phyloP scores from a whole-genome alignment of 2,113 vertebrate species.

The Petrocephalus zakoni region DNA sequence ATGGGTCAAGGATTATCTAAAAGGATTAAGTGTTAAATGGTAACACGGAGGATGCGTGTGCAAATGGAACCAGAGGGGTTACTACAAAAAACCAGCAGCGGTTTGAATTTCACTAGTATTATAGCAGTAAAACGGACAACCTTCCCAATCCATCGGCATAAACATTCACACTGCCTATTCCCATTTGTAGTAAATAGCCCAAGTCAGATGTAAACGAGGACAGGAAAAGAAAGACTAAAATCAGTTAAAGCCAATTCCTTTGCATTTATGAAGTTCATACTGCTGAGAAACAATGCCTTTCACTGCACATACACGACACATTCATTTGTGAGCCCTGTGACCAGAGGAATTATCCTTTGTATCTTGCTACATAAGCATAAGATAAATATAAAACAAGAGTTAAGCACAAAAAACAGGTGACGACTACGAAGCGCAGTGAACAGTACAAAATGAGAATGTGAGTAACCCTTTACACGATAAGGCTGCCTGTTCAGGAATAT shows the following conservation, averaged over 20 bases:
- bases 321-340: slow-evolving; percentile 36
- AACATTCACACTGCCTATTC: not conserved
- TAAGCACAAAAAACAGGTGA: slow-evolving; percentile 24
- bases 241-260: slow-evolving; percentile 10
- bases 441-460: slow-evolving; percentile 29
- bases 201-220: not conserved
- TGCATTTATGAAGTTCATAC: slow-evolving; percentile 31
- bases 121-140: not conserved
- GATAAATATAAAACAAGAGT: slow-evolving; percentile 19
- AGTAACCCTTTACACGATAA: slow-evolving; percentile 30
- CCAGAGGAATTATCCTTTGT: slow-evolving; percentile 22
- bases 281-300: slow-evolving; percentile 30
- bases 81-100: slow-evolving; percentile 21
- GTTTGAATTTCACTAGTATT: not conserved
- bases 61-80: not conserved
- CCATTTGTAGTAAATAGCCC: not conserved
- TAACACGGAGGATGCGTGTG: not conserved
- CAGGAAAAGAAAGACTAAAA: not conserved
- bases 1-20: not conserved
- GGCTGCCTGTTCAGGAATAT: slow-evolving; percentile 33
- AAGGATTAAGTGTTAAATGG: not conserved
- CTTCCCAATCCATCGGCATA: not conserved
- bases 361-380: slow-evolving; percentile 23
- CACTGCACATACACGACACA: slow-evolving; percentile 25
- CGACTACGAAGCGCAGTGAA: slow-evolving; percentile 32